Conservation (phyloP, 2,888 invertebrate species). For the Lomographa bimaculata region DNA sequence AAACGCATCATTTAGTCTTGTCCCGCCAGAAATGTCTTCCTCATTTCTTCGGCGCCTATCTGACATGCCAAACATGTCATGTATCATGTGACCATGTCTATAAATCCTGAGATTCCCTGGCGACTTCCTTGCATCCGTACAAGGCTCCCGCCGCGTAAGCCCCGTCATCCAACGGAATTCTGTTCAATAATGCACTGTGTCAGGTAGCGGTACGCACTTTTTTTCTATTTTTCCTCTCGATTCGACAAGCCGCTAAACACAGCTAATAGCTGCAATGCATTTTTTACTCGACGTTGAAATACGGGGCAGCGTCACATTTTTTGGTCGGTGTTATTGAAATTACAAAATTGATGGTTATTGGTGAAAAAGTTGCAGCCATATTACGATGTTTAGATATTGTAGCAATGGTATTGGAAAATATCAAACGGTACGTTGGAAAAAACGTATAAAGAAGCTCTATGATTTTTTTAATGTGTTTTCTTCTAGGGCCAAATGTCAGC, state of each 20-base stretch:
- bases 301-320: conserved; percentile 17
- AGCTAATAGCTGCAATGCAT: conserved; percentile 29
- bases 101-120: conserved; percentile 28
- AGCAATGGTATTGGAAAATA: conserved; percentile 1
- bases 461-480: neutral
- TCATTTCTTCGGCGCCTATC: conserved; percentile 4
- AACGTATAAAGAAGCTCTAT: neutral
- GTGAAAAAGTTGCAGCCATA: conserved; percentile 13
- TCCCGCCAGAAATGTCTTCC: conserved; percentile 15
- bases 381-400: conserved; percentile 1
- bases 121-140: conserved; percentile 16
- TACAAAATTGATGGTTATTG: conserved; percentile 12
- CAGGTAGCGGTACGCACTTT: conserved; percentile 77
- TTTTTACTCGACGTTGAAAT: conserved; percentile 28
- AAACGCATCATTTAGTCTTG: too few species aligned
- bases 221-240: conserved; percentile 53
- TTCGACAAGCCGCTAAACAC: conserved; percentile 53
- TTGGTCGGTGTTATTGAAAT: conserved; percentile 20
- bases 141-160: conserved; percentile 42
- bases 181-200: conserved; percentile 79
- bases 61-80: conserved; percentile 5
- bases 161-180: conserved; percentile 60
- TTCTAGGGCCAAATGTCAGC: neutral
- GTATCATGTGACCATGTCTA: conserved; percentile 19
- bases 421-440: neutral